Evolutionary conservation across 2,888 invertebrate genomes (phyloP).

Genomic region (Tipula lateralis): DNA sequence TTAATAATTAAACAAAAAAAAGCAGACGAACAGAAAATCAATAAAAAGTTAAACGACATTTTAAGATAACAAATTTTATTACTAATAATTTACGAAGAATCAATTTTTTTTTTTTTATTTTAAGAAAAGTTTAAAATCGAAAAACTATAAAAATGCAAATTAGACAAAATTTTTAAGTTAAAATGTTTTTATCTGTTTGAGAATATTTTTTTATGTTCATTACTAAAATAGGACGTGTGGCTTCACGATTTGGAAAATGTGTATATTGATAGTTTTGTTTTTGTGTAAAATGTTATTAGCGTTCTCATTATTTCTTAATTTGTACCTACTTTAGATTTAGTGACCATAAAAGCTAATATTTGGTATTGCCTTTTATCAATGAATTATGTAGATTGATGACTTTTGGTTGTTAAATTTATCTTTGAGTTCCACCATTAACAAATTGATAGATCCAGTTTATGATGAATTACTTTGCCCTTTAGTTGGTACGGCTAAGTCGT

Average conservation of each 20-base stretch:
- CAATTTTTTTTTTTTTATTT: neutral
- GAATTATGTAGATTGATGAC: too few relatives aligned
- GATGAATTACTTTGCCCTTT: too few relatives aligned
- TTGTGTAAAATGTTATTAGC: too few relatives aligned
- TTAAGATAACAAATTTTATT: constrained; percentile 19
- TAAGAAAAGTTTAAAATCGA: neutral
- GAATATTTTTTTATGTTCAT: neutral
- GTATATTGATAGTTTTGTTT: too few relatives aligned
- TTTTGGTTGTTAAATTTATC: too few relatives aligned
- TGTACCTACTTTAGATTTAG: too few relatives aligned
- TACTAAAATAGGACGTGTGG: neutral
- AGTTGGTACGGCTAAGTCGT: too few relatives aligned
- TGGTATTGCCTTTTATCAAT: too few relatives aligned
- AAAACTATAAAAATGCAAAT: neutral
- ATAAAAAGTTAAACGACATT: neutral
- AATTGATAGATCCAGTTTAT: too few relatives aligned
- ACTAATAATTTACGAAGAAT: neutral
- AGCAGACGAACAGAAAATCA: neutral
- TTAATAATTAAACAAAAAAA: neutral
- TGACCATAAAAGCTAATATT: too few relatives aligned
- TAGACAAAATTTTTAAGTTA: neutral
- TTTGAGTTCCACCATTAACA: too few relatives aligned
- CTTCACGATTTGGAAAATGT: neutral
- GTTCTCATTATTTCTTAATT: too few relatives aligned
- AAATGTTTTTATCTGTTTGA: neutral